A percentile compares a stretch with the other conserved stretches of the same genome.
phyloP scores from a whole-genome alignment of 2,113 vertebrate species.

The Centropus bengalensis region DNA sequence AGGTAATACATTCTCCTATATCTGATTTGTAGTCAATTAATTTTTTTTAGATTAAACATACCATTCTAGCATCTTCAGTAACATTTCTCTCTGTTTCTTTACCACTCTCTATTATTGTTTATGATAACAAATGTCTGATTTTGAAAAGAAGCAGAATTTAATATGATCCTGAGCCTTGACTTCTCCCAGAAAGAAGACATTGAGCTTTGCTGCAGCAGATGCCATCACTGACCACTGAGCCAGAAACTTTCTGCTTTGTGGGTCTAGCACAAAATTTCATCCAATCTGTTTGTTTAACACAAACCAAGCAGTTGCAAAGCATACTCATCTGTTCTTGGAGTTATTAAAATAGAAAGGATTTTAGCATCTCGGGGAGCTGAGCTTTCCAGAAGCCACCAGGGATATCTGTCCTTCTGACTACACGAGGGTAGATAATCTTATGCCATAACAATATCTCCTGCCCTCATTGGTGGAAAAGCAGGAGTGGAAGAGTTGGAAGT shows the following conservation, averaged over 20 bases:
- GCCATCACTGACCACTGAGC: constrained; percentile 1
- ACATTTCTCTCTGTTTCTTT: neutral
- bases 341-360: constrained; percentile 12
- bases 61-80: neutral
- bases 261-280: neutral
- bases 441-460: neutral
- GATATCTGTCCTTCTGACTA: neutral
- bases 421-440: neutral
- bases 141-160: neutral
- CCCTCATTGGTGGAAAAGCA: constrained; percentile 16
- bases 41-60: neutral
- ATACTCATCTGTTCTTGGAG: neutral
- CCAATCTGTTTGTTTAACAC: constrained; percentile 9
- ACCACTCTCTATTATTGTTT: neutral
- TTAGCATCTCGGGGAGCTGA: neutral
- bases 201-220: neutral
- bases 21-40: neutral
- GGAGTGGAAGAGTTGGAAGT: neutral
- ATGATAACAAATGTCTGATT: neutral
- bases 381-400: neutral
- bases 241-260: neutral
- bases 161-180: neutral
- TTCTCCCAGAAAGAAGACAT: neutral
- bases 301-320: neutral
- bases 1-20: neutral